phyloP scores from a whole-genome alignment of 2,113 vertebrate species.

The Verasper variegatus region DNA sequence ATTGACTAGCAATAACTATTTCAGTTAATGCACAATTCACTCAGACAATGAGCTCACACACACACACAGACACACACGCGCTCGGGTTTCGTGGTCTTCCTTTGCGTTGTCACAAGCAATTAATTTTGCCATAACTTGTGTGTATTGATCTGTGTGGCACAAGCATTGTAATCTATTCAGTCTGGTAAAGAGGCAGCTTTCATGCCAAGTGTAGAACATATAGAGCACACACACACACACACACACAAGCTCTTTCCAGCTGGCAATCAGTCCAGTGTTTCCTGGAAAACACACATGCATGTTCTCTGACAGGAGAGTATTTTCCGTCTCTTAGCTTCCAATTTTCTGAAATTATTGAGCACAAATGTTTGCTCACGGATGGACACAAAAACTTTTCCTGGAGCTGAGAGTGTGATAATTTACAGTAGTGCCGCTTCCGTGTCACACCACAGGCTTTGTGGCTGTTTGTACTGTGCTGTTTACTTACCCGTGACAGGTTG shows the following conservation, averaged over 20 bases:
- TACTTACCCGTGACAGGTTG: slow-evolving; percentile 65
- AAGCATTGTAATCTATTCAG: slow-evolving; percentile 80
- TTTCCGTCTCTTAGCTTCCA: background rate
- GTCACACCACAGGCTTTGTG: slow-evolving; percentile 38
- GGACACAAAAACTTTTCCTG: slow-evolving; percentile 25
- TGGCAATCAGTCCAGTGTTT: slow-evolving; percentile 54
- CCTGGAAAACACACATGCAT: slow-evolving; percentile 42
- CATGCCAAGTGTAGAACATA: slow-evolving; percentile 57
- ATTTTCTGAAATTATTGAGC: background rate
- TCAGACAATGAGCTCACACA: slow-evolving; percentile 39
- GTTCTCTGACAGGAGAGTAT: background rate
- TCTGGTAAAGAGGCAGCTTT: slow-evolving; percentile 73
- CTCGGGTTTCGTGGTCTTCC: slow-evolving; percentile 53
- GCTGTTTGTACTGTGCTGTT: slow-evolving; percentile 59
- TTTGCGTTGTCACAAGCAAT: slow-evolving; percentile 81
- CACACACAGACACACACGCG: slow-evolving; percentile 12
- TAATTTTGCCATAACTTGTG: slow-evolving; percentile 81
- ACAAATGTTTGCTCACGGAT: slow-evolving; percentile 10
- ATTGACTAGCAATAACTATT: slow-evolving; percentile 71
- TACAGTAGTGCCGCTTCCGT: background rate
- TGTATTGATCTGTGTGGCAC: slow-evolving; percentile 79
- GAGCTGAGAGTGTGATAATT: slow-evolving; percentile 12
- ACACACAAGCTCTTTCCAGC: background rate
- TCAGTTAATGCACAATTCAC: slow-evolving; percentile 49
- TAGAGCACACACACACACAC: background rate